These are phyloP conservation scores for Chroicocephalus ridibundus DNA, from an alignment of 2,113 vertebrate species.

Conservation along the genomic window DNA sequence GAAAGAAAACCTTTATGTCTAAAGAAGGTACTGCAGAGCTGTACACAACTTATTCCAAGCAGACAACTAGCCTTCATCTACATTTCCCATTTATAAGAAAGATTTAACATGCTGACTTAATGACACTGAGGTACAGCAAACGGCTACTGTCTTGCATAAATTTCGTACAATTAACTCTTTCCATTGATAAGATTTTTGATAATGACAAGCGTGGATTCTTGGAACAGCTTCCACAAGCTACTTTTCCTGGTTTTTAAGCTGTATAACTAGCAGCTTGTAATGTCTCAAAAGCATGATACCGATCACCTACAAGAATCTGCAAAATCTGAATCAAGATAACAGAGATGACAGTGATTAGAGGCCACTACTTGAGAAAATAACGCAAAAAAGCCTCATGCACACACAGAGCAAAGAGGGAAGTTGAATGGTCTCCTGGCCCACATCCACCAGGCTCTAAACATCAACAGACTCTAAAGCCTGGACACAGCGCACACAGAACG, in stretches of 20 bases:
- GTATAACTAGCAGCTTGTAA: neutral
- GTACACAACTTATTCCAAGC: neutral
- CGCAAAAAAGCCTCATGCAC: neutral
- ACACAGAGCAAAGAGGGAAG: neutral
- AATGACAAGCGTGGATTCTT: neutral
- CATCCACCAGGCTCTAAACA: neutral
- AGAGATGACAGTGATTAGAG: neutral
- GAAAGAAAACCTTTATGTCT: neutral
- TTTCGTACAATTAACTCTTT: neutral
- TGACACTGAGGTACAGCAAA: neutral
- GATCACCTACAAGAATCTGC: neutral
- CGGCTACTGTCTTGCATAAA: fast-evolving
- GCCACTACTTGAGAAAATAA: neutral
- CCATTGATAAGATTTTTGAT: neutral
- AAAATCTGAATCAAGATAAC: neutral
- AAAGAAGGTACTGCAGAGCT: neutral
- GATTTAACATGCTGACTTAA: neutral
- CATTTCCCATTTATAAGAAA: neutral
- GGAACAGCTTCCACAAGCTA: neutral
- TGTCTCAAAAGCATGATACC: neutral
- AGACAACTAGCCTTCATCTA: neutral
- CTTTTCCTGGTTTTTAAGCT: neutral
- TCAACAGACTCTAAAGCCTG: neutral
- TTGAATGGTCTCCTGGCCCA: neutral
- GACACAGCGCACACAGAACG: fast-evolving